A percentile compares a stretch with the other conserved stretches of the same genome.
These are phyloP conservation scores for Drosophila borealis DNA, from an alignment of 2,888 invertebrate species.

Conservation along the genomic window DNA sequence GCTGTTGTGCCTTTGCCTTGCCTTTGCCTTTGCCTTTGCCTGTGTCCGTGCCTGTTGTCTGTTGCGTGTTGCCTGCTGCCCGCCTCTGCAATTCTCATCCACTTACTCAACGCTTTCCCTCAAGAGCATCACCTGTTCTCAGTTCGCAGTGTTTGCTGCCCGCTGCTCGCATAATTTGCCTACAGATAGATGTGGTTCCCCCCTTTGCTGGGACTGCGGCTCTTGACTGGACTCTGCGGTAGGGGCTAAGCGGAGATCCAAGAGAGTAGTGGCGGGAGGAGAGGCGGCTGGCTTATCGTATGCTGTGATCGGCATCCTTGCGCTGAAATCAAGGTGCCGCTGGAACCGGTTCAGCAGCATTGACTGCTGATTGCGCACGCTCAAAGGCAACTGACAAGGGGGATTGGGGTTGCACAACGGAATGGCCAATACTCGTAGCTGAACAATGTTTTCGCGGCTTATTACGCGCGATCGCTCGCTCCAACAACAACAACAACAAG, in stretches of 20 bases:
- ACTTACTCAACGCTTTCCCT: slow-evolving; percentile 15
- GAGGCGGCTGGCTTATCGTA: slow-evolving; percentile 39
- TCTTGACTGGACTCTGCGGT: neutral
- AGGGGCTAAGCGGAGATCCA: neutral
- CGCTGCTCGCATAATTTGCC: slow-evolving; percentile 57
- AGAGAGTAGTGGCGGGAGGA: neutral
- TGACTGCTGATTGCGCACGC: slow-evolving; percentile 47
- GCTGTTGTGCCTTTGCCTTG: slow-evolving; percentile 29
- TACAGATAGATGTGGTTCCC: slow-evolving; percentile 42
- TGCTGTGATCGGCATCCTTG: slow-evolving; percentile 57
- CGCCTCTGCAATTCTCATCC: slow-evolving; percentile 16
- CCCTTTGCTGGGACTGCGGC: slow-evolving; percentile 4
- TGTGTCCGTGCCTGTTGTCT: slow-evolving; percentile 1
- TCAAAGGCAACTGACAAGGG: slow-evolving; percentile 3
- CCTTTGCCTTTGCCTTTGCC: slow-evolving; percentile 1
- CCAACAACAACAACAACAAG: slow-evolving; percentile 28
- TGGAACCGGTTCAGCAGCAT: slow-evolving; percentile 61
- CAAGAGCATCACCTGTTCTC: slow-evolving; percentile 17
- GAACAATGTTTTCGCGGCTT: slow-evolving; percentile 83
- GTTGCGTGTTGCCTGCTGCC: slow-evolving; percentile 2
- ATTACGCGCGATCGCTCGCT: slow-evolving; percentile 75
- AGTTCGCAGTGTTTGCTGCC: slow-evolving; percentile 6
- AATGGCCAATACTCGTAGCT: slow-evolving; percentile 61
- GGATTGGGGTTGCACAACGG: neutral
- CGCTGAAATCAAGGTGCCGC: slow-evolving; percentile 65